These are phyloP conservation scores for Antheraea yamamai DNA, from an alignment of 2,888 invertebrate genomes.

Conservation along the genomic window DNA sequence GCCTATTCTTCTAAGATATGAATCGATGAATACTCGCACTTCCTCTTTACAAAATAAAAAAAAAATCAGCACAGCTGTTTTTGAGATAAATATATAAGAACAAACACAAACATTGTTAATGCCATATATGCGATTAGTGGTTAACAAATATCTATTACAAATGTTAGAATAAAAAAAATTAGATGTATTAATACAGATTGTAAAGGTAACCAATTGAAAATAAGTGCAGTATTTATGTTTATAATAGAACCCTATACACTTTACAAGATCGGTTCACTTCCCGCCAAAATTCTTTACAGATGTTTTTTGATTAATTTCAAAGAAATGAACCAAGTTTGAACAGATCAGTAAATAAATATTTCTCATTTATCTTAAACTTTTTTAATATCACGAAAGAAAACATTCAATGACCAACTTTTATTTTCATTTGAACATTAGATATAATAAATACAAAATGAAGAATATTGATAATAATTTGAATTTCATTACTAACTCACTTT, in stretches of 20 bases:
- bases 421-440: background rate
- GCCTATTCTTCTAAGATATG: too few relatives aligned
- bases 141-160: too few relatives aligned
- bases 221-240: too few relatives aligned
- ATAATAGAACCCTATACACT: background rate
- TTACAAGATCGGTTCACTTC: background rate
- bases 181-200: too few relatives aligned
- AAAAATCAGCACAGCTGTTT: too few relatives aligned
- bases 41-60: too few relatives aligned
- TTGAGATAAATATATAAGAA: too few relatives aligned
- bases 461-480: background rate
- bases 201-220: too few relatives aligned
- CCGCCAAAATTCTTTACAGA: background rate
- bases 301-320: background rate
- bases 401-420: background rate
- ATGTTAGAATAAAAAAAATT: too few relatives aligned
- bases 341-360: background rate
- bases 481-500: background rate
- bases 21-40: too few relatives aligned
- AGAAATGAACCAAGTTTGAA: background rate
- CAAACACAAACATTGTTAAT: too few relatives aligned
- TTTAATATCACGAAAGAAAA: background rate
- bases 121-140: too few relatives aligned
- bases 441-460: background rate
- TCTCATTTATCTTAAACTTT: slow-evolving; percentile 1